Evolutionary conservation across 2,113 vertebrate species (phyloP), one percentile per base, ranked within the genome.

Genomic region (Sinosuthora webbiana): DNA sequence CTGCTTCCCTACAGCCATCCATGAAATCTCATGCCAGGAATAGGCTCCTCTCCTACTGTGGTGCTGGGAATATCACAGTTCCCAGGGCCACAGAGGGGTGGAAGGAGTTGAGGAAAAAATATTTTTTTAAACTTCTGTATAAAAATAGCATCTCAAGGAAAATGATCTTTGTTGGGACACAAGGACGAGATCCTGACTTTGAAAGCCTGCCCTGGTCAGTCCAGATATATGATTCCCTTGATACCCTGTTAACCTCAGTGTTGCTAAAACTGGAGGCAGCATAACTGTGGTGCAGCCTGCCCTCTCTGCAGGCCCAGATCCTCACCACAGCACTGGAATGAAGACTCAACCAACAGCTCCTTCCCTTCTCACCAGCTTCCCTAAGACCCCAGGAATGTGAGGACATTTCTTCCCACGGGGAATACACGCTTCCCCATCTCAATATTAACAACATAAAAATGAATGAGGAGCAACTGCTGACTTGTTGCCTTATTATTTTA

Each of bases 71-170:
- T 74, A 59, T 74, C 53, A 1, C 18, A 70, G 50, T 87, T 97
- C 96, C 83, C 93, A 89, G 83, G 90, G 87, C 84, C 53, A 57
- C 74, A 27, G 78, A 57, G 17, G 55, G 83, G 55, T 90, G 60
- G 73, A 42, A 59, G 35, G 21, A 64, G 76, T 56, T 19, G 18
- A 75, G 83, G 83, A 31, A 83, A 93, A 80, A 92, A 86, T 18
- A 2, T 50, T 55, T 31, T 60, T 53, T 81, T 59, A 69, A 86
- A 88, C n/a, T 83, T 55, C 55, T 52, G 45, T 68, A 16, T 87
- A 92, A 97, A 94, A 96, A 96, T 92, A 95, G 56, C 47, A 21
- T 67, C 68, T 78, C 52, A 68, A 60, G 91, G 80, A 77, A 90
- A 84, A 78, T 6, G 5, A 83, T 88, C 75, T 92, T 88, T 83